A percentile compares a stretch with the other conserved stretches of the same genome.
phyloP scores from a whole-genome alignment of 35 echinoderm and acorn worm species.

The Holothuria glaberrima region DNA sequence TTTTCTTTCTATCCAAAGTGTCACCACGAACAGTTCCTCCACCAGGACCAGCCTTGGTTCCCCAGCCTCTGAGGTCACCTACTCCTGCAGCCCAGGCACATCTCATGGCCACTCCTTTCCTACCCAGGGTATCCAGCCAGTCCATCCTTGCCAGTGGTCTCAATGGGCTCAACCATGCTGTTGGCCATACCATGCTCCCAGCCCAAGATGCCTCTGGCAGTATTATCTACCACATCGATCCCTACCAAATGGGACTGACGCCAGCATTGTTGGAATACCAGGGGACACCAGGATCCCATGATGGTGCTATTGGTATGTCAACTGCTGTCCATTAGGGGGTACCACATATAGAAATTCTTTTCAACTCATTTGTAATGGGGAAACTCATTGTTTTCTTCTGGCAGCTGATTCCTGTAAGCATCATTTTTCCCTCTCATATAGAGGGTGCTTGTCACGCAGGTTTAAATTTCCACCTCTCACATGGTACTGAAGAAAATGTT shows the following conservation, averaged over 20 bases:
- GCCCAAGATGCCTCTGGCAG: conserved; percentile 68
- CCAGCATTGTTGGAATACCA: conserved; percentile 86
- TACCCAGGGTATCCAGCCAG: conserved; percentile 67
- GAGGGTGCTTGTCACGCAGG: too few species aligned
- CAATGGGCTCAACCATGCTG: neutral
- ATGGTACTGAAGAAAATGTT: too few species aligned
- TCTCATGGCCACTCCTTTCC: conserved; percentile 50
- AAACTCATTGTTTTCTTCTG: too few species aligned
- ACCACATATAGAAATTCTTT: too few species aligned
- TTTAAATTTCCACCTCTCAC: too few species aligned
- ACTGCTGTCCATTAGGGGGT: conserved; percentile 73
- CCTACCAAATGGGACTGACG: conserved; percentile 78
- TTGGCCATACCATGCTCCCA: conserved; percentile 64
- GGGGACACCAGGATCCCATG: conserved; percentile 51
- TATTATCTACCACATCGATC: conserved; percentile 73
- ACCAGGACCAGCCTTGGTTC: conserved; percentile 79
- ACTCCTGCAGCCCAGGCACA: conserved; percentile 83
- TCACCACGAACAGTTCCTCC: conserved; percentile 82
- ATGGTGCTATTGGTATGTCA: conserved; percentile 94
- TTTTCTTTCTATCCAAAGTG: conserved; percentile 50
- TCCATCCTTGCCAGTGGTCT: conserved; percentile 74
- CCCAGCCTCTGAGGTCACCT: conserved; percentile 86
- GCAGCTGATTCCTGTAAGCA: too few species aligned
- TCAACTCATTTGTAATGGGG: too few species aligned
- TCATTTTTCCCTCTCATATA: too few species aligned